Evolutionary conservation across 2,113 vertebrate genomes (phyloP), one percentile per base, ranked within the genome.

Genomic region (Sinocyclocheilus anshuiensis): DNA sequence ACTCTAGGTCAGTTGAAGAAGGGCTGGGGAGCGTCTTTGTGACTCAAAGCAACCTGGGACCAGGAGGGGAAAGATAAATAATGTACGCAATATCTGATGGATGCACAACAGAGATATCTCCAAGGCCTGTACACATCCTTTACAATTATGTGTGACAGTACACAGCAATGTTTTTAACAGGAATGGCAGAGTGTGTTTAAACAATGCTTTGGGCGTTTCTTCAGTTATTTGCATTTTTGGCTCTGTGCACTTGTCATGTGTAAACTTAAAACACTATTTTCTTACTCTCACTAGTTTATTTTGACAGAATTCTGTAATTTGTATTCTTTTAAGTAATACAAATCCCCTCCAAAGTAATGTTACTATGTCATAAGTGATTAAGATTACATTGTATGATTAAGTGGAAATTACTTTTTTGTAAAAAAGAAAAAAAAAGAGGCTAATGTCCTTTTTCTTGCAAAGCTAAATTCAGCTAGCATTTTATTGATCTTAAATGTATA

Each of bases 21-120:
- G 80, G 88, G 91, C 87, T 90, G 90, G 89, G 29, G 72, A 91
- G 87, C 77, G 88, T 94, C 92, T 93, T 86, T 0, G 83, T 87
- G 87, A 92, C 90, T 93, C 85, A 87, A 91, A 87, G 90, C 89
- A 83, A 90, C 80, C 86, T 89, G 87, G 55, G 91, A 93, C 89
- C 91, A 79, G 89, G 87, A 89, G 57, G 90, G 92, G 92, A 92
- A 91, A 92, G 91, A 92, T 89, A 92, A 92, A 94, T 93, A 93
- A 93, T 92, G 93, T 90, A 92, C 89, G 92, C 93, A 78, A 94
- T 94, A 90, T 90, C 91, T 94, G 93, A 94, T 93, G 90, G 94
- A 93, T 93, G 90, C 92, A 92, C 93, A 93, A 92, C 90, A 92
- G 91, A 91, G 91, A 42, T 42, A 42, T 22, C 57, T 59, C 20